phyloP scores from a whole-genome alignment of 2,797 vertebrate species.

The Scarus forsteni region DNA sequence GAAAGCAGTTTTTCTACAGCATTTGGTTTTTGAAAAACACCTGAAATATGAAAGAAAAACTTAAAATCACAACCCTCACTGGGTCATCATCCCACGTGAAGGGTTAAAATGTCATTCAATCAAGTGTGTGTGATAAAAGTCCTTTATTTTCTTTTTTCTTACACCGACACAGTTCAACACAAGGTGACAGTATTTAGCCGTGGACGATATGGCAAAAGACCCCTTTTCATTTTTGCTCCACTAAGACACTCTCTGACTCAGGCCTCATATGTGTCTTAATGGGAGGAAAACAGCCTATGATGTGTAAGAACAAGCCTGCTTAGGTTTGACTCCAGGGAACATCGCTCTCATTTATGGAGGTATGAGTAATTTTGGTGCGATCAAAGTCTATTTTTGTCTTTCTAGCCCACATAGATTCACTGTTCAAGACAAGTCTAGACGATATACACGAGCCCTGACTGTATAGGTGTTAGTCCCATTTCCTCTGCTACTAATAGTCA shows the following conservation, averaged over 20 bases:
- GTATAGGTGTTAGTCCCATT: conserved; percentile 27
- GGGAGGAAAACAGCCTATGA: background rate
- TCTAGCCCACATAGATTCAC: conserved; percentile 37
- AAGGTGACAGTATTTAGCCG: conserved; percentile 77
- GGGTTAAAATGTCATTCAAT: no score
- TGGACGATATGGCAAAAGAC: background rate
- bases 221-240: conserved; percentile 39
- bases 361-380: conserved; percentile 9
- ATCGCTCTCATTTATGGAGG: conserved; percentile 9
- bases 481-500: conserved; percentile 7
- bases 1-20: no score
- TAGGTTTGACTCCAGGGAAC: conserved; percentile 21
- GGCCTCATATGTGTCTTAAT: rapidly evolving
- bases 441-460: conserved; percentile 26
- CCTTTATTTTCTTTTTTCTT: background rate
- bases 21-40: no score
- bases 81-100: no score
- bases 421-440: conserved; percentile 39
- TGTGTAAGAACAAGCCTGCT: background rate
- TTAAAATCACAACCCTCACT: no score
- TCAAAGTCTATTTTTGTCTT: background rate
- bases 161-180: conserved; percentile 49
- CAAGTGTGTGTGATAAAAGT: background rate
- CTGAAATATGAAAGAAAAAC: no score
- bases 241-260: background rate